phyloP scores from a whole-genome alignment of 2,888 invertebrate genomes.

The Thysanoteuthis rhombus region DNA sequence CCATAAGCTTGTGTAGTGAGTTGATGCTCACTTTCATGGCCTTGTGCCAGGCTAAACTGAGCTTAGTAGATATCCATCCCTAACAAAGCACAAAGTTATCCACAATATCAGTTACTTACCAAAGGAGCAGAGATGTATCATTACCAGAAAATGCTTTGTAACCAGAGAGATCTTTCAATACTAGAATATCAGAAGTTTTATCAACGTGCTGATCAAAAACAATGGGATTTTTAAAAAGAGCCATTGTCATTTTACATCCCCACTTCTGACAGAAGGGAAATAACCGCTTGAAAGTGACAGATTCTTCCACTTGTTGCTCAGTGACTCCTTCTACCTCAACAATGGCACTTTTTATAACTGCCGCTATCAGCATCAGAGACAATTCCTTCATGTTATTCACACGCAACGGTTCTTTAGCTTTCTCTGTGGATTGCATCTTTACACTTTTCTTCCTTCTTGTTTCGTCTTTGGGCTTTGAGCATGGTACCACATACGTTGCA shows the following conservation, averaged over 20 bases:
- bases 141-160: not conserved
- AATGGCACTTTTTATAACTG: not conserved
- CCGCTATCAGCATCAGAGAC: not conserved
- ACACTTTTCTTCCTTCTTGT: not conserved
- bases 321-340: not conserved
- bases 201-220: conserved; percentile 32
- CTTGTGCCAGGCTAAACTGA: too few relatives aligned
- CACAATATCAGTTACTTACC: not conserved
- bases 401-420: not conserved
- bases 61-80: too few relatives aligned
- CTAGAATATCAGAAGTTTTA: not conserved
- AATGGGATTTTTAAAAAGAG: not conserved
- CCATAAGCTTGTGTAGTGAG: too few relatives aligned
- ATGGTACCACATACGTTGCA: not conserved
- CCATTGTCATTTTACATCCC: not conserved
- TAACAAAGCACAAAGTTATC: too few relatives aligned
- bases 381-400: not conserved
- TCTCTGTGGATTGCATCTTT: too few relatives aligned
- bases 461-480: not conserved
- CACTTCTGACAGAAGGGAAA: not conserved
- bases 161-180: not conserved
- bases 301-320: not conserved
- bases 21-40: too few relatives aligned
- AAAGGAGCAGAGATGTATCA: not conserved
- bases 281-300: not conserved